A percentile compares a stretch with the other conserved stretches of the same genome.
phyloP scores from a whole-genome alignment of 2,797 vertebrate genomes.

The Channa striata region DNA sequence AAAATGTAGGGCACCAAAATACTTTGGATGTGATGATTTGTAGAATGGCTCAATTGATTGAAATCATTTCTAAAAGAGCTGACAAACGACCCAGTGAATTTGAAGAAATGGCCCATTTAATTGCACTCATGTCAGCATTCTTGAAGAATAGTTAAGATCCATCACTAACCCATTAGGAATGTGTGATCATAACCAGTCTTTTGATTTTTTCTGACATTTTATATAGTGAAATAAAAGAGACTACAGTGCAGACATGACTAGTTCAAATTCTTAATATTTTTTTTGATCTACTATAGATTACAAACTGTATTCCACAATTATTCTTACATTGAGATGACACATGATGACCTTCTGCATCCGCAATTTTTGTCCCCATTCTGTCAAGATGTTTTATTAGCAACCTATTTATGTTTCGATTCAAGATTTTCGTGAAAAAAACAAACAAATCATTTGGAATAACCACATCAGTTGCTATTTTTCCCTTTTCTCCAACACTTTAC shows the following conservation, averaged over 20 bases:
- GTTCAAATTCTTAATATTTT: too few relatives aligned
- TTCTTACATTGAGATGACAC: too few relatives aligned
- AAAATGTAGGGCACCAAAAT: slow-evolving; percentile 9
- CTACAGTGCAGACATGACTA: too few relatives aligned
- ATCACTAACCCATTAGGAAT: slow-evolving; percentile 19
- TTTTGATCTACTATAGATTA: too few relatives aligned
- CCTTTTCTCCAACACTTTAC: not conserved
- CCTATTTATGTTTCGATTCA: too few relatives aligned
- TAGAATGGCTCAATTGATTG: slow-evolving; percentile 3
- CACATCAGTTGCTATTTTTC: not conserved
- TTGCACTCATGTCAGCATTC: not conserved
- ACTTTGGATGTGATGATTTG: not conserved
- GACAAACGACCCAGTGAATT: not conserved
- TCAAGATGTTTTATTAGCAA: too few relatives aligned
- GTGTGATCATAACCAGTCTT: slow-evolving; percentile 8
- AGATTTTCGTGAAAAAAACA: not conserved
- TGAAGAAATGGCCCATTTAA: too few relatives aligned
- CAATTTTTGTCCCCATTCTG: too few relatives aligned
- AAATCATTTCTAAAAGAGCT: slow-evolving; percentile 20
- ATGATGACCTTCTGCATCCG: too few relatives aligned
- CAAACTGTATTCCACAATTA: too few relatives aligned
- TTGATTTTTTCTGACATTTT: too few relatives aligned
- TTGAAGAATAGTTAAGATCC: slow-evolving; percentile 24
- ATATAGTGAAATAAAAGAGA: too few relatives aligned
- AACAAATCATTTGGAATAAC: not conserved